phyloP scores from a whole-genome alignment of 2,113 vertebrate genomes.

The Corythornis cristatus region DNA sequence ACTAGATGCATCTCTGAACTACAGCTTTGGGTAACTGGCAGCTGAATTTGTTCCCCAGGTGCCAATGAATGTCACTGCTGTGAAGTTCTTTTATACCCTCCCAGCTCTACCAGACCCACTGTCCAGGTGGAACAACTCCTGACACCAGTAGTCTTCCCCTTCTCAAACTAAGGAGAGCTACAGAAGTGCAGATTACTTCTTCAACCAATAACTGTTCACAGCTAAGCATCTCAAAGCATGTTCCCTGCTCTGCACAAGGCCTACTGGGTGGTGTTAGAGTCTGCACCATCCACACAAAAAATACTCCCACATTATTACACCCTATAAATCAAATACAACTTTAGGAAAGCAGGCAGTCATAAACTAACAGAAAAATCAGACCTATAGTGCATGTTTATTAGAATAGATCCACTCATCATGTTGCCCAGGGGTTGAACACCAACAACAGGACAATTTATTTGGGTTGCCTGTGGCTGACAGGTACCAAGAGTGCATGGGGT shows the following conservation, averaged over 20 bases:
- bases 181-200: not conserved
- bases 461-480: not conserved
- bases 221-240: not conserved
- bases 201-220: not conserved
- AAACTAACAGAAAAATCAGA: conserved; percentile 43
- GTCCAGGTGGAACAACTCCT: not conserved
- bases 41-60: not conserved
- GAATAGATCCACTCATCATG: not conserved
- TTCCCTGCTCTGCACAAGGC: not conserved
- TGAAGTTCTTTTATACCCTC: not conserved
- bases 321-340: conserved; percentile 34
- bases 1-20: not conserved
- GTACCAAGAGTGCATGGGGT: not conserved
- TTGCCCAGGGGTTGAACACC: not conserved
- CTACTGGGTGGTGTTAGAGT: not conserved
- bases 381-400: not conserved
- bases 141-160: not conserved
- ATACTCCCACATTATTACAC: not conserved
- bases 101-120: not conserved
- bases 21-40: not conserved
- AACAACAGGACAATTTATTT: conserved; percentile 15
- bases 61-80: not conserved
- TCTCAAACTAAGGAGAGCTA: not conserved
- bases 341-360: conserved; percentile 3
- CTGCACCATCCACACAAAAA: not conserved